Base-by-base conservation (phyloP, 1,140 invertebrate genomes). In the Sogatella furcifera region DNA sequence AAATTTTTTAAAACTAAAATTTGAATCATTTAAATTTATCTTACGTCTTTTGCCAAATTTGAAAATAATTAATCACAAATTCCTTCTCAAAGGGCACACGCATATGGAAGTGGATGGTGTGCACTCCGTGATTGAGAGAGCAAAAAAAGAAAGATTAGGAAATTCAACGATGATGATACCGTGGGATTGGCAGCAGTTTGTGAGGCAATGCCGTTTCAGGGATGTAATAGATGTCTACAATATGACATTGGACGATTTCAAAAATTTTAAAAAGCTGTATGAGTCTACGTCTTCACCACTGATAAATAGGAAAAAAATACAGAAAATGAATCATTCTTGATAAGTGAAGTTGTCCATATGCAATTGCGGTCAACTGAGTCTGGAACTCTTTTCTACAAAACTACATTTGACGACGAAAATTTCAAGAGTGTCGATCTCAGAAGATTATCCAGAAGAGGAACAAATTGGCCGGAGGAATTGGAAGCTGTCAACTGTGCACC, bases 91-190 rank as follows among this genome's bases (percentile, higher is more conserved):
- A 38, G 60, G 60, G 22, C 60, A 62, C 34, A 62, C 55, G 15
- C 55, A 62, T 49, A 62, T 62, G 60, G 60, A 62, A 49, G 60
- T 42, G 13, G 60, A 62, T 49, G 34, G 22, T 19, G 28, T 62
- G 13, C 60, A 62, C 28, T 43, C 55, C 21, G 17, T 59, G 31
- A 62, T 60, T 44, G 55, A 62, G 42, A 60, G 56, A 34, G 49
- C 44, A 19, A 52, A 58, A 42, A 28, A 62, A 62, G n/a, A n/a
- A 46, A 62, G 24, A 19, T 42, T 46, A 34, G 28, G 28, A 13
- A 44, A 24, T 17, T 38, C 42, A 21, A 38, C 49, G 38, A 59
- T 60, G 21, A 52, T 52, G 28, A 38, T 58, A 2, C 43, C 55
- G 22, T 24, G 49, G 28, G 60, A 62, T 59, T 62, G 60, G 60